phyloP scores from a whole-genome alignment of 2,113 vertebrate genomes.

The Vombatus ursinus region DNA sequence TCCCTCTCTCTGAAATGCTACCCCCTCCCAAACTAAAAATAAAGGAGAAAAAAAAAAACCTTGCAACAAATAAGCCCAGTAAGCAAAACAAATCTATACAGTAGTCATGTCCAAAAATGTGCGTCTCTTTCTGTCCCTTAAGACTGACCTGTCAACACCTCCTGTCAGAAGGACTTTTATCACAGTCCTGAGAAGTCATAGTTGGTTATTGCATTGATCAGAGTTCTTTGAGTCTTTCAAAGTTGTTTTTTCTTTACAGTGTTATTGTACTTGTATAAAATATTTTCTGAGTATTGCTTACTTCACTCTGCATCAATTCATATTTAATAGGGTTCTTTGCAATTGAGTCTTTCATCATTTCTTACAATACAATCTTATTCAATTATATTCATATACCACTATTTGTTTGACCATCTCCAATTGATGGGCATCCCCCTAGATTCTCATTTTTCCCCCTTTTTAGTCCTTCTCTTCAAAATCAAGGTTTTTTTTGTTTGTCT shows the following conservation, averaged over 20 bases:
- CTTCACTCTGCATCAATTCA: neutral
- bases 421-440: neutral
- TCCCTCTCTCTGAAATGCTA: neutral
- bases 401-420: neutral
- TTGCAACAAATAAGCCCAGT: neutral
- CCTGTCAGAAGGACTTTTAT: neutral
- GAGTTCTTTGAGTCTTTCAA: neutral
- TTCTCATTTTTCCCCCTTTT: neutral
- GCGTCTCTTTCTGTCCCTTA: neutral
- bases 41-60: neutral
- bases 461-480: neutral
- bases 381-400: neutral
- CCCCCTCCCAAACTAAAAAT: neutral
- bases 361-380: neutral
- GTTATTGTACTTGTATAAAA: neutral
- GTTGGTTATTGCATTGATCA: neutral
- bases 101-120: neutral
- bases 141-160: neutral
- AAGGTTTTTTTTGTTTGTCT: neutral
- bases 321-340: neutral
- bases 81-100: neutral
- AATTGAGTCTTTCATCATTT: neutral
- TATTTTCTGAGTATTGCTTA: neutral
- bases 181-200: neutral
- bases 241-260: neutral